These are phyloP conservation scores for Siniperca chuatsi DNA, from an alignment of 2,113 vertebrate genomes.

Conservation along the genomic window DNA sequence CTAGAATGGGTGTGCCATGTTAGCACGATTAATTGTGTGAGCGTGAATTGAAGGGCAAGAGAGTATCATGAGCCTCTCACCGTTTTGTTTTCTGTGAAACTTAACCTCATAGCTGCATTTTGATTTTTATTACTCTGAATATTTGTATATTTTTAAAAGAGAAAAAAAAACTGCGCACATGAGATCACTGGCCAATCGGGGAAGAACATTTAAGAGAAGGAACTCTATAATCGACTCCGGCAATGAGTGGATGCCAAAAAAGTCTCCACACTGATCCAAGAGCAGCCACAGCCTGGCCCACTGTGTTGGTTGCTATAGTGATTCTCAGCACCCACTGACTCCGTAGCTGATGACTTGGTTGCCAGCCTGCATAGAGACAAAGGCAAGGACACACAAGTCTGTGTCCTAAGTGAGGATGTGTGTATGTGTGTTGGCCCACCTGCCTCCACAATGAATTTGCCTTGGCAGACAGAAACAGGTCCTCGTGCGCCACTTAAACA, in stretches of 20 bases:
- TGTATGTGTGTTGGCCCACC: constrained; percentile 76
- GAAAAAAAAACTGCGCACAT: constrained; percentile 37
- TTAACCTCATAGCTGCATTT: constrained; percentile 63
- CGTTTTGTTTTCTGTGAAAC: constrained; percentile 60
- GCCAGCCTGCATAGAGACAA: constrained; percentile 76
- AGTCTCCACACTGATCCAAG: constrained; percentile 75
- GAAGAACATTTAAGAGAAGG: constrained; percentile 70
- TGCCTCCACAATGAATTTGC: constrained; percentile 79
- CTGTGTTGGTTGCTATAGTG: constrained; percentile 78
- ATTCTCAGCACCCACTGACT: constrained; percentile 77
- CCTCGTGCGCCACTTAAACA: constrained; percentile 75
- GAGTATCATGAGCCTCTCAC: constrained; percentile 36
- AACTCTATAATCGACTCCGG: constrained; percentile 67
- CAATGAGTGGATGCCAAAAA: constrained; percentile 69
- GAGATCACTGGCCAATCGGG: constrained; percentile 57
- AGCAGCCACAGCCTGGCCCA: constrained; percentile 75
- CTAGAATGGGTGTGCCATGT: constrained; percentile 40
- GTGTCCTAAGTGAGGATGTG: constrained; percentile 75
- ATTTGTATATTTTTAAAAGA: constrained; percentile 71
- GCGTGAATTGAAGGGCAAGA: constrained; percentile 51
- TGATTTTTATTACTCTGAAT: constrained; percentile 64
- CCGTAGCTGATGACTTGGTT: constrained; percentile 71
- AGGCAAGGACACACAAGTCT: constrained; percentile 80
- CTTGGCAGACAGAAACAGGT: constrained; percentile 79
- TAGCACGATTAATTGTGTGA: constrained; percentile 35